These are phyloP conservation scores for Lamprologus tigripictilis DNA, from an alignment of 2,113 vertebrate species.

Conservation along the genomic window DNA sequence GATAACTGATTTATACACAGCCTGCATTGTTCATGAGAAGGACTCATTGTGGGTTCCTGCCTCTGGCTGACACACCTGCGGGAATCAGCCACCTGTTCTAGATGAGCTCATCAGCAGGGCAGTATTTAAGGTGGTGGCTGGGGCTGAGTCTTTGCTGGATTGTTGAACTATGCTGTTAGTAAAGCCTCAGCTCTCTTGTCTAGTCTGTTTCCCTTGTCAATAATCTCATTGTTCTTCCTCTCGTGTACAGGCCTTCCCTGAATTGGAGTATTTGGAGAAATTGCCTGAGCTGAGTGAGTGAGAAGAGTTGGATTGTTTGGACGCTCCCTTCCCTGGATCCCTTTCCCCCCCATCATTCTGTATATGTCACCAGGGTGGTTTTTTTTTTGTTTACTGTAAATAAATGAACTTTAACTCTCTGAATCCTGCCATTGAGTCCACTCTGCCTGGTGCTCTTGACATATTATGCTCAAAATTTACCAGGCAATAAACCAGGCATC, in stretches of 20 bases:
- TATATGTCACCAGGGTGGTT: not conserved
- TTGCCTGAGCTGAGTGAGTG: not conserved
- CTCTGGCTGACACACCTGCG: not conserved
- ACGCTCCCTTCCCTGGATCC: not conserved
- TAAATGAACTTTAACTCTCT: not conserved
- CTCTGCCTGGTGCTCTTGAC: not conserved
- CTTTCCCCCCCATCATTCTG: not conserved
- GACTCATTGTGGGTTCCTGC: not conserved
- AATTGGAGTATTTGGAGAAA: not conserved
- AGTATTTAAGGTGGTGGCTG: not conserved
- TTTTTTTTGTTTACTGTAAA: not conserved
- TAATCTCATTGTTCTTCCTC: not conserved
- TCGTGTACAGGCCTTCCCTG: not conserved
- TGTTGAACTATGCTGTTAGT: not conserved
- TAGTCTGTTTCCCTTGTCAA: not conserved
- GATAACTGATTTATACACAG: not conserved
- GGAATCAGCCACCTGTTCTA: not conserved
- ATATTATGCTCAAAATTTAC: not conserved
- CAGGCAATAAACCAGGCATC: not conserved
- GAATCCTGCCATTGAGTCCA: not conserved
- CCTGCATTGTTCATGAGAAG: not conserved
- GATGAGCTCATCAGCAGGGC: not conserved
- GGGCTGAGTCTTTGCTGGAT: not conserved
- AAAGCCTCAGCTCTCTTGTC: fast-evolving
- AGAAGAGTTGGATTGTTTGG: not conserved